A percentile compares a stretch with the other conserved stretches of the same genome.
These are phyloP conservation scores for Paraescarpia echinospica DNA, from an alignment of 1,140 invertebrate genomes.

Conservation along the genomic window DNA sequence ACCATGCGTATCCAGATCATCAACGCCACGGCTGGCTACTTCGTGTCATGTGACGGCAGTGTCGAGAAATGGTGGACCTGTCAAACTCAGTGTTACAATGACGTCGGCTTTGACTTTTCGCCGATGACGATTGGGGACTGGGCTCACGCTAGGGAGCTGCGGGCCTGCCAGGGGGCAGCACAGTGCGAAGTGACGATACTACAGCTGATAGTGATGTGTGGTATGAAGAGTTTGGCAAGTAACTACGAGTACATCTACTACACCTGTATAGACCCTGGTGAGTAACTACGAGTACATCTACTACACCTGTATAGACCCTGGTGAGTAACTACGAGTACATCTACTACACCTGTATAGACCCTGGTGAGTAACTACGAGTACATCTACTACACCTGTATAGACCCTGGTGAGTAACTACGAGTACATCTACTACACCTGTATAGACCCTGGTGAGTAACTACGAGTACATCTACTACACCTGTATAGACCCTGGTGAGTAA, in stretches of 20 bases:
- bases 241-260: conserved; percentile 1
- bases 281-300: background rate
- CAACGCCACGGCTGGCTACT: background rate
- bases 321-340: too few relatives aligned
- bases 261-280: background rate
- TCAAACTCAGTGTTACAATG: background rate
- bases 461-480: too few relatives aligned
- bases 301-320: too few relatives aligned
- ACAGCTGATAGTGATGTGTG: background rate
- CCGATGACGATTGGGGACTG: background rate
- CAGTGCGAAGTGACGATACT: background rate
- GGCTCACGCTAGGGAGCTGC: background rate
- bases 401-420: too few relatives aligned
- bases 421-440: too few relatives aligned
- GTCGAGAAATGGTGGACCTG: background rate
- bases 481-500: too few relatives aligned
- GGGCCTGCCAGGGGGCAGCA: background rate
- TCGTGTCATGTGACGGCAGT: background rate
- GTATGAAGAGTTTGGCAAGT: background rate
- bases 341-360: too few relatives aligned
- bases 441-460: too few relatives aligned
- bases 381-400: too few relatives aligned
- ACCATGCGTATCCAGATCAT: background rate
- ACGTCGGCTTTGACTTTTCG: background rate
- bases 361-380: too few relatives aligned